phyloP scores from a whole-genome alignment of 2,797 vertebrate genomes.

The Pantherophis vulpinus region DNA sequence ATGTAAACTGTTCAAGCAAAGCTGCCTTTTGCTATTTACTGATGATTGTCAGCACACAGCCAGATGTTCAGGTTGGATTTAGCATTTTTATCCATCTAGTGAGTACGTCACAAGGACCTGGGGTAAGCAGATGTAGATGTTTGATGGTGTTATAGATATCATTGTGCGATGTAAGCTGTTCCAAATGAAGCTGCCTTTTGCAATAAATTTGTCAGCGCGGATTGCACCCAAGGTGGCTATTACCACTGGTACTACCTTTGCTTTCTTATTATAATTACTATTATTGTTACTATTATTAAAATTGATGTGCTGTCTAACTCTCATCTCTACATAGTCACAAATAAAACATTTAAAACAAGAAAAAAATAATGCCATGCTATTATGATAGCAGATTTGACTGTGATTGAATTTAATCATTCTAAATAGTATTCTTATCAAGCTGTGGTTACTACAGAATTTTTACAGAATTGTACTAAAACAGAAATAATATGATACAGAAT shows the following conservation, averaged over 20 bases:
- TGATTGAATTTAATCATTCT: conserved; percentile 1
- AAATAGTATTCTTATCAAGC: background rate
- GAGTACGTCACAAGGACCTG: background rate
- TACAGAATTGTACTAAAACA: conserved; percentile 38
- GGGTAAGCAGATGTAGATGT: background rate
- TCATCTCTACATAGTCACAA: background rate
- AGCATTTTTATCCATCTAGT: background rate
- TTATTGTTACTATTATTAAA: background rate
- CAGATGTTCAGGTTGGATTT: background rate
- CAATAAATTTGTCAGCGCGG: background rate
- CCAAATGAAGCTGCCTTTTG: background rate
- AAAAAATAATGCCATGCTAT: background rate
- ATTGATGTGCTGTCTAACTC: background rate
- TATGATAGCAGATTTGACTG: background rate
- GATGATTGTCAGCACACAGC: background rate
- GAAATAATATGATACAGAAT: conserved; percentile 29
- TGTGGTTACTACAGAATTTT: background rate
- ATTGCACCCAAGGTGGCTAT: background rate
- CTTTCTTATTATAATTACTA: background rate
- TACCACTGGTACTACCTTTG: background rate
- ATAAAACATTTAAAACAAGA: background rate
- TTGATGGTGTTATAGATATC: background rate
- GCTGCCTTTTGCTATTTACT: background rate
- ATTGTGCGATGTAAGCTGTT: background rate
- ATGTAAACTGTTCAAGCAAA: background rate